Conservation (phyloP, 2,888 invertebrate genomes). For the Cantharis flavilabris region DNA sequence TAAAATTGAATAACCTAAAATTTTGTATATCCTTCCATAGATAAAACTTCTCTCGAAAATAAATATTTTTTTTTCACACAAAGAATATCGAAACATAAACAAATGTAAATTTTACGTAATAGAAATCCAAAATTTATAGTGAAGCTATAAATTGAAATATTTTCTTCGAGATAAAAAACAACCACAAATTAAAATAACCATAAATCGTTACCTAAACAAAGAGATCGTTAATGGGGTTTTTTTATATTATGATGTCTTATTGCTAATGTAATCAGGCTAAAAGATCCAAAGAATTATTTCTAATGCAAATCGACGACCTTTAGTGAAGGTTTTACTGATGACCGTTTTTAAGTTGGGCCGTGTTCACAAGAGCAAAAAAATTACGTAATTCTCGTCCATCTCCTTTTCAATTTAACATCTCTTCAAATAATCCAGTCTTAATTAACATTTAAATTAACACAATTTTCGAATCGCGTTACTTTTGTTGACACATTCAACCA, state of each 20-base stretch:
- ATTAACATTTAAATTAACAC: conserved; percentile 1
- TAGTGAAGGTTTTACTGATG: background rate
- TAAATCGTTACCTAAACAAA: background rate
- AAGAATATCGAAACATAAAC: conserved; percentile 2
- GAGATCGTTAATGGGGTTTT: background rate
- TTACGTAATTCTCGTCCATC: background rate
- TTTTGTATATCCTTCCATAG: background rate
- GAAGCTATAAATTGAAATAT: conserved; percentile 1
- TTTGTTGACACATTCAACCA: background rate
- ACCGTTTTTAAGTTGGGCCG: background rate
- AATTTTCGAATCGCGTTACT: background rate
- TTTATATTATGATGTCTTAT: background rate
- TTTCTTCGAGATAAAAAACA: background rate
- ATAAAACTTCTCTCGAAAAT: background rate
- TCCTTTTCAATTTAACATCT: background rate
- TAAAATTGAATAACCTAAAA: background rate
- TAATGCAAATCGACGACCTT: background rate
- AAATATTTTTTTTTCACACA: background rate
- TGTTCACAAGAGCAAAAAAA: background rate
- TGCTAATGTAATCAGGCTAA: background rate
- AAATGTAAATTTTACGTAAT: conserved; percentile 2
- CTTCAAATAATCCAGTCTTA: background rate
- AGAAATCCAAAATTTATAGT: conserved; percentile 1
- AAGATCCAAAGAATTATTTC: background rate
- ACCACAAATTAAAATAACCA: conserved; percentile 1